Percentiles rank a stretch among this genome's conserved stretches.
Conservation (phyloP, 30 jellyfish, hydroid and myxozoan genomes). For the Aurelia sp. region DNA sequence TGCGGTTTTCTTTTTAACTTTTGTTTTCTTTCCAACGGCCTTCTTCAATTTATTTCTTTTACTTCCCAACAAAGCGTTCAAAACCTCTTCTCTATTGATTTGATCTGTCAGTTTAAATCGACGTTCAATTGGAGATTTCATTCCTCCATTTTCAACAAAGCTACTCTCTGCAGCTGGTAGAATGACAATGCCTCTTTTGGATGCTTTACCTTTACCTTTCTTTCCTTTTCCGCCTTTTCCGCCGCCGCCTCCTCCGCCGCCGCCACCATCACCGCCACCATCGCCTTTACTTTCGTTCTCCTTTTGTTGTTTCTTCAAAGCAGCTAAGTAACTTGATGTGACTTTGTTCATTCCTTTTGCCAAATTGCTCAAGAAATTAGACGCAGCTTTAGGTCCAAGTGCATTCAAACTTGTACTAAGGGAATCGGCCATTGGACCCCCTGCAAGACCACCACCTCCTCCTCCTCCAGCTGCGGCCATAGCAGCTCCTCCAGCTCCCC, state of each 20-base stretch:
- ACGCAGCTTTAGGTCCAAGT: conserved; percentile 83
- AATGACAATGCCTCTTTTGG: conserved; percentile 65
- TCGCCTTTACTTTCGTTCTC: conserved; percentile 10
- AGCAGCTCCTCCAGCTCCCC: conserved; percentile 46
- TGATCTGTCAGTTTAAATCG: conserved; percentile 4
- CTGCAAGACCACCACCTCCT: conserved; percentile 69
- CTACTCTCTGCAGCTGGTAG: conserved; percentile 12
- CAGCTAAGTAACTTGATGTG: conserved; percentile 73
- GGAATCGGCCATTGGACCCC: conserved; percentile 77
- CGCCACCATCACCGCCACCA: conserved; percentile 41
- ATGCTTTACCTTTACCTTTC: conserved; percentile 55
- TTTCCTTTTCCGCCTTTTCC: conserved; percentile 71
- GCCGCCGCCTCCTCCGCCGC: conserved; percentile 48
- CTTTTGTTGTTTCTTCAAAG: conserved; percentile 70
- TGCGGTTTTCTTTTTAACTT: conserved; percentile 23
- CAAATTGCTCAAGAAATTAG: conserved; percentile 76
- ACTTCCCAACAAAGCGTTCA: conserved; percentile 38
- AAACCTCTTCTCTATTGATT: conserved; percentile 29
- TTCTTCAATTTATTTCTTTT: conserved; percentile 33
- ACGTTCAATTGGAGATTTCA: conserved; percentile 12
- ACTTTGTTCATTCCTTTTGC: conserved; percentile 96
- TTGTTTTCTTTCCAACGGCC: conserved; percentile 5
- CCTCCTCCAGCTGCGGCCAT: conserved; percentile 48
- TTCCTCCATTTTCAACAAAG: conserved; percentile 18
- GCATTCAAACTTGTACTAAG: conserved; percentile 72